Evolutionary conservation across 2,113 vertebrate species (phyloP), one percentile per base, ranked within the genome.

Genomic region (Cyanoderma ruficeps): DNA sequence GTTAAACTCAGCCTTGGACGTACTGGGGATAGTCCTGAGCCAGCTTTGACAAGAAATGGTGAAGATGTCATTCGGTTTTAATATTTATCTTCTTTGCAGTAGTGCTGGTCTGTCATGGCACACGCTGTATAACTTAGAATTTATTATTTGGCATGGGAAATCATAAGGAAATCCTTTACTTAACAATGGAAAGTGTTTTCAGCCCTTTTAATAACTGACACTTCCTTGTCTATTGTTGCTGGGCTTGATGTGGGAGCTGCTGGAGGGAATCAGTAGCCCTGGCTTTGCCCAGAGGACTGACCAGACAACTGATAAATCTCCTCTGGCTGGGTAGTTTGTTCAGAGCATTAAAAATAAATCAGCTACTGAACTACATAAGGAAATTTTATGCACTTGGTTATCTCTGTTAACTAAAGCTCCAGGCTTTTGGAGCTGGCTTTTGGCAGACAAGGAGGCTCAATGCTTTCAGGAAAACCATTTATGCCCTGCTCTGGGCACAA

Each of bases 161-260:
- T 93, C 71, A 94, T 96, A 94, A 93, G 94, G 94, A 97, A 96
- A 97, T 96, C 90, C 94, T 96, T 88, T 88, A 78, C 90, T 96
- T 97, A 90, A 88, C 90, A 95, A 94, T 97, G 71, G 74, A 96
- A 96, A 95, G 92, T 93, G 75, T 94, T 96, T 94, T 88, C 50
- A 92, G 72, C 24, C 63, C 1, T 0, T 88, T 86, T 93, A 94
- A 95, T 93, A 96, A 93, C 82, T 96, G 94, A 96, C 93, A 94
- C 82, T 96, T 96, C 95, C 95, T 96, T 80, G 90, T 95, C 96
- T 96, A 92, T 96, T 96, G 93, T 97, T 94, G 67, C 30, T 72
- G 82, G 21, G 68, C 79, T 83, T 94, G 89, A 89, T 77, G 63
- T 1, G 6, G 68, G 71, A 96, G n/a, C 50, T 76, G 88, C 68